Conservation (phyloP, 2,113 vertebrate genomes). For the Anas platyrhynchos region DNA sequence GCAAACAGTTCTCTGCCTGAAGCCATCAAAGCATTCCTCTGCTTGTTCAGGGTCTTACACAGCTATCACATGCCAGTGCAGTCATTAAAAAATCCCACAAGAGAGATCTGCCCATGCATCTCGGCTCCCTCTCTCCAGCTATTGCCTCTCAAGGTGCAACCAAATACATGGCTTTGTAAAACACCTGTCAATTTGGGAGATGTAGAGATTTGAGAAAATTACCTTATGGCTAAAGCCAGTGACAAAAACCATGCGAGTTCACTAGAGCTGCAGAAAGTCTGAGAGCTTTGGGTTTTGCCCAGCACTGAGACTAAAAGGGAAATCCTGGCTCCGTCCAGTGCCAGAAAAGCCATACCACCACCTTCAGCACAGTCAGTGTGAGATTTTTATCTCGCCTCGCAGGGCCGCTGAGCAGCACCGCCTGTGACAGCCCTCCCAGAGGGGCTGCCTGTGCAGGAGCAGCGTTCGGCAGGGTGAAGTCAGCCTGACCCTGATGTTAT, state of each 20-base stretch:
- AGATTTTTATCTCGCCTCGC: background rate
- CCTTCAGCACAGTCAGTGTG: background rate
- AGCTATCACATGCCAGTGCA: background rate
- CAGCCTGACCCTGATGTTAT: background rate
- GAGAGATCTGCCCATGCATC: background rate
- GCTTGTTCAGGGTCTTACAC: background rate
- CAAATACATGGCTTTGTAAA: background rate
- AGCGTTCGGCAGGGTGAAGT: background rate
- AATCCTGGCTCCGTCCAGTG: background rate
- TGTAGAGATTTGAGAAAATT: background rate
- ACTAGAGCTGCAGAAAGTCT: background rate
- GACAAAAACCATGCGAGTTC: background rate
- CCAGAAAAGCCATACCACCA: background rate
- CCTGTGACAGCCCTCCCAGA: background rate
- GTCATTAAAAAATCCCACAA: background rate
- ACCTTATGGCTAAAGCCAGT: background rate
- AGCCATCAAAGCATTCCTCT: background rate
- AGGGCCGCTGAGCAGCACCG: background rate
- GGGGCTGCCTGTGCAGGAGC: background rate
- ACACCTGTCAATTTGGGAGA: background rate
- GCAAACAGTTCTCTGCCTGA: background rate
- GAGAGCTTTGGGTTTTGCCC: background rate
- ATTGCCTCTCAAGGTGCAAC: background rate
- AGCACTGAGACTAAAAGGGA: background rate
- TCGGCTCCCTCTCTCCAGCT: background rate